Evolutionary conservation across 2,888 invertebrate species (phyloP), one percentile per base, ranked within the genome.

Genomic region (Griposia aprilina): DNA sequence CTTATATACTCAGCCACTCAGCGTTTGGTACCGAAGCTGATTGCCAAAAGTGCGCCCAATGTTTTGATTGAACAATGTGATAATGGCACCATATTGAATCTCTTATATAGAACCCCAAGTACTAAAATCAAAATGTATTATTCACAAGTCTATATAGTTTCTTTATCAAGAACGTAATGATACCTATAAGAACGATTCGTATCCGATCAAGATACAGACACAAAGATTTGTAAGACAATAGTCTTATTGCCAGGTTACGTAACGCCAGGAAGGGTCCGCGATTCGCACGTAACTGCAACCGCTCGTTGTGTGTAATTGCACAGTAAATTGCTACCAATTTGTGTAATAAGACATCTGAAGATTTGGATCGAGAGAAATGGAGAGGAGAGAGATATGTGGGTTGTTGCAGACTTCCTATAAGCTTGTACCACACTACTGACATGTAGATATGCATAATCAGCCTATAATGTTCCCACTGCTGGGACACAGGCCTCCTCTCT

Each of bases 271-370:
- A 86, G 86, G 87, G 83, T 80, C n/a, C 60, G 30, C 48, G 77
- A 60, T 67, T 76, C 78, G 74, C 80, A 85, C 87, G 87, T 85
- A 85, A 85, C 87, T 55, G 82, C 82, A 80, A 50, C 74, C 76
- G 70, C 55, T 81, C 74, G 77, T 77, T 78, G 80, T 74, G 52
- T 80, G 82, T 85, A 87, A 87, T 86, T 87, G 83, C 65, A 85
- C 41, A 65, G 41, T 67, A 85, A 87, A 80, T 87, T 85, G 80
- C 83, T 87, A 74, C 80, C 78, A 81, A 87, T 85, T 70, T 75
- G 70, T 85, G 75, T 84, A 82, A 79, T 82, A 84, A 84, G 78
- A 72, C 60, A 66, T 78, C 55, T 52, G 48, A 23, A 74, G 79
- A 85, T 84, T 60, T 52, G 36, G 74, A 83, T 84, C 70, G 48